phyloP scores from a whole-genome alignment of 2,797 vertebrate genomes.

The Tarsius wallacei region DNA sequence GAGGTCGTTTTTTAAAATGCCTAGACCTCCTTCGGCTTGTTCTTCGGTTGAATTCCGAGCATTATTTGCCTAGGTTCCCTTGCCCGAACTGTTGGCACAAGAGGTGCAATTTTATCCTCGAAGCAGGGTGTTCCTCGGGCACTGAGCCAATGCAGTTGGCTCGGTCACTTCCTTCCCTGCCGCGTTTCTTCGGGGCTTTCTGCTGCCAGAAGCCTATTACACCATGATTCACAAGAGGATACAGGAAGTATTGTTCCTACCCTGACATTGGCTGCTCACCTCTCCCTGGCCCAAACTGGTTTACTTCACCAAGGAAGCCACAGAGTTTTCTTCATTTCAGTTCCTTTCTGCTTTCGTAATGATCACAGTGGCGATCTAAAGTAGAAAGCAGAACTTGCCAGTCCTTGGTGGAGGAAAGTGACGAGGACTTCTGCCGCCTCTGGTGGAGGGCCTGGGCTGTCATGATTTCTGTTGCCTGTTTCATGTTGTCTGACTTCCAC shows the following conservation, averaged over 20 bases:
- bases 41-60: slow-evolving; percentile 75
- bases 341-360: slow-evolving; percentile 61
- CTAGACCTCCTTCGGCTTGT: not conserved
- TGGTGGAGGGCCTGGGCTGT: not conserved
- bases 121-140: slow-evolving; percentile 89
- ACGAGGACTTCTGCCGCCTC: not conserved
- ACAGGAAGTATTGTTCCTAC: slow-evolving; percentile 82
- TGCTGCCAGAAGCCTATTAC: slow-evolving; percentile 87
- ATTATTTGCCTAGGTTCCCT: slow-evolving; percentile 75
- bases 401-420: not conserved
- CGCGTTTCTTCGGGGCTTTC: slow-evolving; percentile 88
- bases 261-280: slow-evolving; percentile 79
- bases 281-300: slow-evolving; percentile 81
- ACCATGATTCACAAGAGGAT: slow-evolving; percentile 85
- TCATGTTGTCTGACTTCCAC: not conserved
- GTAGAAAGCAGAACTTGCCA: slow-evolving; percentile 37
- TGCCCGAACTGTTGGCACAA: slow-evolving; percentile 83
- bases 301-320: slow-evolving; percentile 78
- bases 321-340: slow-evolving; percentile 63
- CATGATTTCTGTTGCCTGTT: no score
- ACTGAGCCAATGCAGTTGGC: slow-evolving; percentile 86
- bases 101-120: slow-evolving; percentile 85
- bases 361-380: slow-evolving; percentile 25
- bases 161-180: slow-evolving; percentile 89
- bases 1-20: slow-evolving; percentile 55